Evolutionary conservation across 2,797 vertebrate genomes (phyloP), one percentile per base, ranked within the genome.

Genomic region (Tinamus major): DNA sequence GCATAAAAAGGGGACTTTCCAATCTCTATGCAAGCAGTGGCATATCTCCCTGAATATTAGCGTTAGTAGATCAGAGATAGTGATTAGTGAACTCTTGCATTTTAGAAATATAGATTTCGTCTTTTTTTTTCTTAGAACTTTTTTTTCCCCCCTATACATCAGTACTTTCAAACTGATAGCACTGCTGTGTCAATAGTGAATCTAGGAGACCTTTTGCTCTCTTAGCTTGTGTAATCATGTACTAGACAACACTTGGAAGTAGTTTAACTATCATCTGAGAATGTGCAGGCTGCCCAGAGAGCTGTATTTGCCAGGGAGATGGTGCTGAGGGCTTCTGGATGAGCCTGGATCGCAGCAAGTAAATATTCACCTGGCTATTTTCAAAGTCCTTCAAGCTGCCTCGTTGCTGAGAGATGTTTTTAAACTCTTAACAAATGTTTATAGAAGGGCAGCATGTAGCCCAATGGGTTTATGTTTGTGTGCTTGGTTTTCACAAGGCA

Each of bases 151-250:
- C 20, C 31, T 70, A 37, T 51, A 23, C 10, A 75, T 55, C 18
- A 44, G 21, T 7, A 13, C 13, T 3, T 65, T 79, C 2, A 13
- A 16, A 37, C 0, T 2, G 27, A 4, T n/a, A 23, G 14, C 24
- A 27, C 12, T 91, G 56, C 44, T 51, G 14, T 37, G 27, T 27
- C 61, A 51, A 1, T 5, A 44, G 55, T 9, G 42, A 81, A 5
- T 20, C 42, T 23, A 4, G 17, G 33, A 76, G 51, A 10, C n/a
- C 63, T 37, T 62, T 71, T 91, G 33, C 29, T 62, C 31, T 42
- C n/a, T 88, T 58, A 9, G 46, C 35, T 86, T 7, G 0, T 26
- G 37, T 20, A 53, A 64, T 44, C 10, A 33, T 33, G 7, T 0
- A 6, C n/a, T 31, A 77, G 67, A 23, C 10, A 63, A 55, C 75